Percentiles rank a stretch among this genome's conserved stretches.
These are phyloP conservation scores for Tretioscincus oriximinensis DNA, from an alignment of 2,113 vertebrate species.

Conservation along the genomic window DNA sequence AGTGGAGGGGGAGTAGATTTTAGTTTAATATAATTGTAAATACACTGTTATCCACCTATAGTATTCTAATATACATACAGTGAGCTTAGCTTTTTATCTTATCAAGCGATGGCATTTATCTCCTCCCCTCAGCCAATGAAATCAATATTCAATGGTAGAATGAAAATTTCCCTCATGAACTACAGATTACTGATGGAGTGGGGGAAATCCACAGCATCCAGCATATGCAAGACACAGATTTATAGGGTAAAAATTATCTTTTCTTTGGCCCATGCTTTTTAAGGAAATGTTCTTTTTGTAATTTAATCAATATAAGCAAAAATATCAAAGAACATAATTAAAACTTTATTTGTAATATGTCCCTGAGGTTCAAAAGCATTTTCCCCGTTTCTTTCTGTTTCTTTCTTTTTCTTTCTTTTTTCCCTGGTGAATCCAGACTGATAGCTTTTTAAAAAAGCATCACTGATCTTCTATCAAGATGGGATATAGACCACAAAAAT, in stretches of 20 bases:
- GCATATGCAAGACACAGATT: slow-evolving; percentile 27
- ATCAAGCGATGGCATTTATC: slow-evolving; percentile 63
- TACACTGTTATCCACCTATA: slow-evolving; percentile 55
- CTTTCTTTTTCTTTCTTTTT: too few relatives aligned
- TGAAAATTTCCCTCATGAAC: slow-evolving; percentile 35
- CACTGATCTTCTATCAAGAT: slow-evolving; percentile 16
- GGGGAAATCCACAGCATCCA: slow-evolving; percentile 24
- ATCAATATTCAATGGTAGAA: slow-evolving; percentile 49
- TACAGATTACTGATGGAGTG: slow-evolving; percentile 33
- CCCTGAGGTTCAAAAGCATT: slow-evolving; percentile 10
- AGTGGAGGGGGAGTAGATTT: neutral
- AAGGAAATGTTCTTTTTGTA: slow-evolving; percentile 15
- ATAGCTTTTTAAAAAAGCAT: slow-evolving; percentile 19
- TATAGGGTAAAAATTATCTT: slow-evolving; percentile 15
- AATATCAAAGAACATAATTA: slow-evolving; percentile 19
- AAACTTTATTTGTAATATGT: slow-evolving; percentile 29
- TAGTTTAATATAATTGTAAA: slow-evolving; percentile 44
- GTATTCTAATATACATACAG: slow-evolving; percentile 49
- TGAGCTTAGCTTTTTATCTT: slow-evolving; percentile 52
- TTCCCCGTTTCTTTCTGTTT: too few relatives aligned
- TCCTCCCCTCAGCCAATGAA: slow-evolving; percentile 37
- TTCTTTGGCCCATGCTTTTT: neutral
- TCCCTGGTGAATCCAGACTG: neutral
- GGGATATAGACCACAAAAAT: slow-evolving; percentile 13
- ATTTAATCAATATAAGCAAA: slow-evolving; percentile 26